Conservation (phyloP, 1,140 invertebrate genomes). For the Dinothrombium tinctorium region DNA sequence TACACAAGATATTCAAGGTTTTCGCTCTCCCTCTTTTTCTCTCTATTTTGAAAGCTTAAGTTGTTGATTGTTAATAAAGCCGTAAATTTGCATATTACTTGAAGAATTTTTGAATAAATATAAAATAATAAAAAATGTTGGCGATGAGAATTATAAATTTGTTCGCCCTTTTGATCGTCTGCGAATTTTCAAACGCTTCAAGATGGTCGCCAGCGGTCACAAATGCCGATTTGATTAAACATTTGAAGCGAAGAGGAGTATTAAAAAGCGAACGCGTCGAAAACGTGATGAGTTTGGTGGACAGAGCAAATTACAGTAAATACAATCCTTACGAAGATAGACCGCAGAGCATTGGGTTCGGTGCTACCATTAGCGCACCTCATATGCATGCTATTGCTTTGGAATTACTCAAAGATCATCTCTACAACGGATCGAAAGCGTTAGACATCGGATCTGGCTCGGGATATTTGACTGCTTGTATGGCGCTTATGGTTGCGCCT, state of each 20-base stretch:
- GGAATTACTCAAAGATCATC: constrained; percentile 57
- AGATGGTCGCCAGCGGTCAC: constrained; percentile 56
- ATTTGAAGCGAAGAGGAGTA: constrained; percentile 58
- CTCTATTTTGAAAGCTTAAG: too few species aligned
- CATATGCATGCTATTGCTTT: constrained; percentile 96
- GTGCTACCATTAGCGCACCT: constrained; percentile 84
- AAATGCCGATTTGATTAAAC: constrained; percentile 57
- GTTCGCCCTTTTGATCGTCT: too few species aligned
- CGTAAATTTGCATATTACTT: too few species aligned
- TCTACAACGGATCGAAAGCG: constrained; percentile 27
- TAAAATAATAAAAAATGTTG: too few species aligned
- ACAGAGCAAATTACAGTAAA: constrained; percentile 49
- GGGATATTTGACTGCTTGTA: constrained; percentile 80
- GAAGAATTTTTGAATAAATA: too few species aligned
- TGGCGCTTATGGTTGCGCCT: constrained; percentile 56
- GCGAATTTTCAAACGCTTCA: too few species aligned
- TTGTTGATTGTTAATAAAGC: too few species aligned
- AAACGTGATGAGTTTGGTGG: constrained; percentile 56
- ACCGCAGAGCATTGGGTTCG: constrained; percentile 63
- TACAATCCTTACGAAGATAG: constrained; percentile 62
- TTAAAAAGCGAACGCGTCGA: constrained; percentile 52
- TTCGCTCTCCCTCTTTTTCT: too few species aligned
- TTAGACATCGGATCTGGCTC: constrained; percentile 83
- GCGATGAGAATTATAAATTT: too few species aligned
- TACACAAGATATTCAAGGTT: too few species aligned